Percentiles rank a stretch among this genome's conserved stretches.
Conservation (phyloP, 1,140 invertebrate genomes). For the Cotesia vestalis region DNA sequence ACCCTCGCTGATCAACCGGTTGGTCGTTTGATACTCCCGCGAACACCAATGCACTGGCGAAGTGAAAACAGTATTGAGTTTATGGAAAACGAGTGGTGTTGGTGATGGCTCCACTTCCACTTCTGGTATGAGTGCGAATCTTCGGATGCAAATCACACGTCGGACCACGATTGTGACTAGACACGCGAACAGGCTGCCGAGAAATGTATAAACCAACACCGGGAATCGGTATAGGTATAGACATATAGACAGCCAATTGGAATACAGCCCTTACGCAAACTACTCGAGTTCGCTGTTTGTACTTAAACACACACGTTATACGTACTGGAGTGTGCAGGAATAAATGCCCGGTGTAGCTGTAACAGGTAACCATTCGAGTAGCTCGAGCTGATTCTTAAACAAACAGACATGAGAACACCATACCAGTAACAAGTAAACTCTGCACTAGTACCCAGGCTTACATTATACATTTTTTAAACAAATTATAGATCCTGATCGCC, state of each 20-base stretch:
- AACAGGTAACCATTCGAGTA: not conserved
- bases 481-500: no score
- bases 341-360: not conserved
- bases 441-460: not conserved
- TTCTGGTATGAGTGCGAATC: slow-evolving; percentile 34
- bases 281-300: slow-evolving; percentile 2
- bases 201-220: not conserved
- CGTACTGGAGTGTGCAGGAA: not conserved
- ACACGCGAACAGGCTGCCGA: slow-evolving; percentile 40
- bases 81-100: no score
- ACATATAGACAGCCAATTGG: not conserved
- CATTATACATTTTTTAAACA: no score
- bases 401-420: slow-evolving; percentile 9
- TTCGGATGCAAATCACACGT: slow-evolving; percentile 45
- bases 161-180: slow-evolving; percentile 41
- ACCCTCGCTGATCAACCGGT: slow-evolving; percentile 12
- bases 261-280: slow-evolving; percentile 23
- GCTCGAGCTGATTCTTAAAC: not conserved
- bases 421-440: not conserved
- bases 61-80: no score
- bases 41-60: no score
- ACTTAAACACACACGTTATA: slow-evolving; percentile 2
- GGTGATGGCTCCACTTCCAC: no score
- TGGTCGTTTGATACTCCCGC: not conserved
- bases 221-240: no score